Evolutionary conservation across 2,113 vertebrate species (phyloP).

Genomic region (Ranitomeya imitator): DNA sequence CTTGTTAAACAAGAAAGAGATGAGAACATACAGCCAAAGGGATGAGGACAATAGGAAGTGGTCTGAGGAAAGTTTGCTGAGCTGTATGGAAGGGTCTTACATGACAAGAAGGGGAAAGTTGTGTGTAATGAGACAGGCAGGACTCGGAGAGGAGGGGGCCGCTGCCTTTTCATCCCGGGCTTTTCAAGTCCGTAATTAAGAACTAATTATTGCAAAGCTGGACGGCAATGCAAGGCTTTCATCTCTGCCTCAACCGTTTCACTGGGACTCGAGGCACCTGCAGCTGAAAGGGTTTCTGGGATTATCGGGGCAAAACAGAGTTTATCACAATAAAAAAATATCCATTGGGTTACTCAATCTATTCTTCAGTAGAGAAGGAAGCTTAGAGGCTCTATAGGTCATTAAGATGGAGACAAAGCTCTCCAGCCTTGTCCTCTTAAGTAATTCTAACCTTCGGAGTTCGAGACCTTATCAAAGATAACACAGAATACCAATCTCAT

Average conservation of each 20-base stretch:
- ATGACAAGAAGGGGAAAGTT: slow-evolving; percentile 57
- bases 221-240: slow-evolving; percentile 20
- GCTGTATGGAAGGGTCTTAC: slow-evolving; percentile 49
- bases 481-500: neutral
- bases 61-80: slow-evolving; percentile 57
- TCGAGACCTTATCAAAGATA: neutral
- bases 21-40: slow-evolving; percentile 10
- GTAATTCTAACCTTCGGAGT: neutral
- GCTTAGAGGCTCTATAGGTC: slow-evolving; percentile 29
- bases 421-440: slow-evolving; percentile 5
- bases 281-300: slow-evolving; percentile 35
- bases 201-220: slow-evolving; percentile 44
- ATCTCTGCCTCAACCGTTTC: slow-evolving; percentile 25
- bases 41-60: slow-evolving; percentile 39
- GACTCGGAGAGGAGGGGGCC: neutral
- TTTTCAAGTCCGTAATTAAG: slow-evolving; percentile 31
- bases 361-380: slow-evolving; percentile 29
- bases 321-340: slow-evolving; percentile 46
- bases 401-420: slow-evolving; percentile 25
- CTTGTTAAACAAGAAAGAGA: slow-evolving; percentile 26
- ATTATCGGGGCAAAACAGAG: slow-evolving; percentile 43
- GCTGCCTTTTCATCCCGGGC: slow-evolving; percentile 58
- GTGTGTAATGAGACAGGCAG: slow-evolving; percentile 53
- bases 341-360: slow-evolving; percentile 31
- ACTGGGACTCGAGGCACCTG: slow-evolving; percentile 23